phyloP scores from a whole-genome alignment of 2,797 vertebrate genomes.

The Pelochelys cantorii region DNA sequence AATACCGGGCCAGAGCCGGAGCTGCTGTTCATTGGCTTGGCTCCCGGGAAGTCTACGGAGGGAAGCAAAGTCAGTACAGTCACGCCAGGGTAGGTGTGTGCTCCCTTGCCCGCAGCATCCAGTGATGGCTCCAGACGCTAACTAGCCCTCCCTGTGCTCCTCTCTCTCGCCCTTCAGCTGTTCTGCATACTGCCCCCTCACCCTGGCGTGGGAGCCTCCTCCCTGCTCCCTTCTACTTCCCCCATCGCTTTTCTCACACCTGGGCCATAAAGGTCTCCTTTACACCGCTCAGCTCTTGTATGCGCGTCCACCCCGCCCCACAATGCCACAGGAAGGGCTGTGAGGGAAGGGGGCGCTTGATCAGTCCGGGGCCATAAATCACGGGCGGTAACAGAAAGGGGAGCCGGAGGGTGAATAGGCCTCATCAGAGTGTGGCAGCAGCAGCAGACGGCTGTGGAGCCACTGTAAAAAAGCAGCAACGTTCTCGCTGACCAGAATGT shows the following conservation, averaged over 20 bases:
- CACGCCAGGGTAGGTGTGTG: not conserved
- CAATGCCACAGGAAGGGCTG: not conserved
- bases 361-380: not conserved
- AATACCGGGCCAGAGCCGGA: not conserved
- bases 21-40: not conserved
- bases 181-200: not conserved
- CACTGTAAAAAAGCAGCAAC: not conserved
- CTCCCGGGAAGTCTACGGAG: not conserved
- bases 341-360: not conserved
- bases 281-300: not conserved
- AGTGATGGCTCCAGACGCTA: not conserved
- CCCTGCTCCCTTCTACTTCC: not conserved
- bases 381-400: not conserved
- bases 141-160: not conserved
- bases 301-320: not conserved
- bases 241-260: not conserved
- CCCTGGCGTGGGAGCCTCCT: not conserved
- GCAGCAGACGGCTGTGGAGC: not conserved
- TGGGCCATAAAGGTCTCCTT: not conserved
- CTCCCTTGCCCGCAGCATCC: not conserved
- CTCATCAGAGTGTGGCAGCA: not conserved
- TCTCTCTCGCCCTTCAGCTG: not conserved
- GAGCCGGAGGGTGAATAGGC: not conserved
- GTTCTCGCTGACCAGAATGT: not conserved
- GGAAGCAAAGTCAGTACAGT: not conserved